Evolutionary conservation across 2,797 vertebrate species (phyloP).

Genomic region (Valencia hispanica): DNA sequence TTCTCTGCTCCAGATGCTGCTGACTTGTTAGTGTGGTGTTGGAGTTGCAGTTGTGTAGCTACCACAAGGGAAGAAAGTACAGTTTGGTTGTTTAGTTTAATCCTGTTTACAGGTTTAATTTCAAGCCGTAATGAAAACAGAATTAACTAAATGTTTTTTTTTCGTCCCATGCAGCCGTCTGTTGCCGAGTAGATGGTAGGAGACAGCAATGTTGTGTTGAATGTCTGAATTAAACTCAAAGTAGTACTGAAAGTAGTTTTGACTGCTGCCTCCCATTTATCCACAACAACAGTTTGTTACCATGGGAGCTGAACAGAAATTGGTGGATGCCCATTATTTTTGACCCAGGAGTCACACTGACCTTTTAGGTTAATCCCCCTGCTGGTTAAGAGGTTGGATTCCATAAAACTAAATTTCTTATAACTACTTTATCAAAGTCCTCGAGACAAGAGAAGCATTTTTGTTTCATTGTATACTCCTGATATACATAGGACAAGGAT

Average conservation of each 20-base stretch:
- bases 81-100: slow-evolving; percentile 6
- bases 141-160: not conserved
- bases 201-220: not conserved
- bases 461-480: no score
- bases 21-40: slow-evolving; percentile 3
- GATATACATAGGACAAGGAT: not conserved
- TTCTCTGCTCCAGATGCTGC: slow-evolving; percentile 27
- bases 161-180: not conserved
- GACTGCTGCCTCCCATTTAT: not conserved
- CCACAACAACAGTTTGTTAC: not conserved
- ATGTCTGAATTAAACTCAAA: not conserved
- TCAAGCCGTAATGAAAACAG: not conserved
- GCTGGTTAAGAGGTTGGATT: not conserved
- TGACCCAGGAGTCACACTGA: not conserved
- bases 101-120: not conserved
- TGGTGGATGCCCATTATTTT: not conserved
- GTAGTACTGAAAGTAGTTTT: not conserved
- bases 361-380: not conserved
- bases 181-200: not conserved
- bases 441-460: not conserved
- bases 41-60: slow-evolving; percentile 10
- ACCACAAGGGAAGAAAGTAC: not conserved
- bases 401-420: no score
- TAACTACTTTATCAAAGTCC: not conserved
- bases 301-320: not conserved